Base-by-base conservation (phyloP, 1,140 invertebrate species). In the Microplitis demolitor region DNA sequence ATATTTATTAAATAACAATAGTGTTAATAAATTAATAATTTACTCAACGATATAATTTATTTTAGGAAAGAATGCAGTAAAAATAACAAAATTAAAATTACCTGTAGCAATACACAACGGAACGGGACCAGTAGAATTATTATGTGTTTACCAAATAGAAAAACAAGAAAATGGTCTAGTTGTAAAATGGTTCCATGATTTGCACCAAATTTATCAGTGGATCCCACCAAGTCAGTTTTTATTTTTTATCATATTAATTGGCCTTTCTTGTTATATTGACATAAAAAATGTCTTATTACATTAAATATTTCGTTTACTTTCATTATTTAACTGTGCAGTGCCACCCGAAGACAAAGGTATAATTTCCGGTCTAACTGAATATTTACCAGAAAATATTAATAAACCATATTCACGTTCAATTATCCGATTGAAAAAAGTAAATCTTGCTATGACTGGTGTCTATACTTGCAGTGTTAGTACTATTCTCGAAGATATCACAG, bases 111-210 rank as follows among this genome's bases (percentile, higher is more conserved):
- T 93, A 4, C 88, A 90, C 68, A 91, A 92, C 78, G 92, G 91
- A 60, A 89, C 90, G 34, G 88, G 88, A 58, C 85, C 90, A 8
- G 89, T 92, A 0, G 85, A 93, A 39, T 83, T 94, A 73, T 91
- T 93, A 82, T 94, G 93, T 87, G 89, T 91, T 76, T 94, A 93
- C 79, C 87, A 88, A 16, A 80, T 90, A n/a, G 89, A 91, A 53
- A 85, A 90, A 62, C 81, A 84, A 0, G 87, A 89, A 16, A 83
- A 84, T 11, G 91, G 90, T 50, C 83, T 94, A 39, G 91, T 94
- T 35, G 90, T 94, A 68, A 94, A 94, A 83, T 94, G 93, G 93
- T 94, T 91, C 81, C 92, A 93, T 81, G 91, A 92, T 75, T 87
- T 88, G 1, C 82, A 88, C 51, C 92, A 91, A 5, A 90, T 94